These are phyloP conservation scores for Ispidina lecontei DNA, from an alignment of 2,797 vertebrate species.

Conservation along the genomic window DNA sequence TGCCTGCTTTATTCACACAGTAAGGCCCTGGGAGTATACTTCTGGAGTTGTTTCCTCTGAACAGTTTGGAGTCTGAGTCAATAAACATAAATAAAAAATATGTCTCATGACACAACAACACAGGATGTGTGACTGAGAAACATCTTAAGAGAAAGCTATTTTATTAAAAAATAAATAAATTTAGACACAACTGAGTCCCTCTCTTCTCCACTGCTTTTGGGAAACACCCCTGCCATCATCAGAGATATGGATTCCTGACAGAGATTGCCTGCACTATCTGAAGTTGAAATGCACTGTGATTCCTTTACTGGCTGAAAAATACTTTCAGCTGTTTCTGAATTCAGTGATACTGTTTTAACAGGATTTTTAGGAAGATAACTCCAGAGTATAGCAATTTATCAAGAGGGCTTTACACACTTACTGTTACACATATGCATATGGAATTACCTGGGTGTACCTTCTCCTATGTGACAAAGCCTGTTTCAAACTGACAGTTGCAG, in stretches of 20 bases:
- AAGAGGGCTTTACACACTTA: neutral
- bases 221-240: neutral
- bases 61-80: neutral
- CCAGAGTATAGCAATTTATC: neutral
- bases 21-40: neutral
- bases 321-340: neutral
- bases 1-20: neutral
- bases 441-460: neutral
- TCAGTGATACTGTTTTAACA: neutral
- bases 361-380: neutral
- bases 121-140: neutral
- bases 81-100: constrained; percentile 5
- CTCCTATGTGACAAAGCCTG: neutral
- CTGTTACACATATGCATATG: neutral
- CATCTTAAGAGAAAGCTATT: neutral
- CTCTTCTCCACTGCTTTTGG: neutral
- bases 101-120: neutral
- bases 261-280: neutral
- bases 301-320: neutral
- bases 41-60: neutral
- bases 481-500: neutral
- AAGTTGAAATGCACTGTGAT: neutral
- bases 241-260: neutral
- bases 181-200: neutral
- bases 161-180: neutral